These are phyloP conservation scores for Gasteruption jaculator DNA, from an alignment of 2,888 invertebrate genomes.

Conservation along the genomic window DNA sequence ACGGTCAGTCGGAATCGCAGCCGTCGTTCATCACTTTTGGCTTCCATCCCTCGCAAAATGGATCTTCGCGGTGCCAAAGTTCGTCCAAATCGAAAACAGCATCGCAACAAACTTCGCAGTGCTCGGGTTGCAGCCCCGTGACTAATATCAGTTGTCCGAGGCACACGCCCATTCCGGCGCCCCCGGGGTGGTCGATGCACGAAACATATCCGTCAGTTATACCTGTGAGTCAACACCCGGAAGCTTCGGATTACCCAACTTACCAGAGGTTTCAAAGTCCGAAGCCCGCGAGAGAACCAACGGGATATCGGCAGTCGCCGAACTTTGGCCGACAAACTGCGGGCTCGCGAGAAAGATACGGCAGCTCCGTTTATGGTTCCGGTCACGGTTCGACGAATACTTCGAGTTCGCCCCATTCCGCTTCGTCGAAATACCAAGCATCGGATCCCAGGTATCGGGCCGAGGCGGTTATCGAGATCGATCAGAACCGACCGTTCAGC, in stretches of 20 bases:
- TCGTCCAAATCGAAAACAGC: conserved; percentile 16
- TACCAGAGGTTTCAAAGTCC: conserved; percentile 41
- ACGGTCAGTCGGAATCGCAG: conserved; percentile 41
- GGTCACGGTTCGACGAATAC: conserved; percentile 31
- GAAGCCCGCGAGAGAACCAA: conserved; percentile 25
- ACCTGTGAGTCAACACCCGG: conserved; percentile 28
- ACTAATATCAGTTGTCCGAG: conserved; percentile 33
- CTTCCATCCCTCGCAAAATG: conserved; percentile 41
- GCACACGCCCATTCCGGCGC: conserved; percentile 44
- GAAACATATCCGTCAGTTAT: conserved; percentile 27
- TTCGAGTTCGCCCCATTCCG: conserved; percentile 32
- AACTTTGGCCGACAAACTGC: conserved; percentile 27
- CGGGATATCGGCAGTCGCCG: conserved; percentile 25
- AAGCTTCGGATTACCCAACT: conserved; percentile 32
- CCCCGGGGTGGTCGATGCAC: conserved; percentile 44
- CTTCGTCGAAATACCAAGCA: conserved; percentile 27
- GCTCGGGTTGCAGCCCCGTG: conserved; percentile 37
- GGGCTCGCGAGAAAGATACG: conserved; percentile 43
- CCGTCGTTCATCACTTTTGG: conserved; percentile 57
- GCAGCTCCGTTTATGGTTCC: conserved; percentile 38
- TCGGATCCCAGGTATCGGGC: conserved; percentile 53
- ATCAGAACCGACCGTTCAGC: conserved; percentile 65
- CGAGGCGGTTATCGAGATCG: conserved; percentile 61
- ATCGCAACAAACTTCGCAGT: conserved; percentile 27
- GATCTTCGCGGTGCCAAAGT: conserved; percentile 17